These are phyloP conservation scores for Antechinus flavipes DNA, from an alignment of 2,113 vertebrate genomes.

Conservation along the genomic window DNA sequence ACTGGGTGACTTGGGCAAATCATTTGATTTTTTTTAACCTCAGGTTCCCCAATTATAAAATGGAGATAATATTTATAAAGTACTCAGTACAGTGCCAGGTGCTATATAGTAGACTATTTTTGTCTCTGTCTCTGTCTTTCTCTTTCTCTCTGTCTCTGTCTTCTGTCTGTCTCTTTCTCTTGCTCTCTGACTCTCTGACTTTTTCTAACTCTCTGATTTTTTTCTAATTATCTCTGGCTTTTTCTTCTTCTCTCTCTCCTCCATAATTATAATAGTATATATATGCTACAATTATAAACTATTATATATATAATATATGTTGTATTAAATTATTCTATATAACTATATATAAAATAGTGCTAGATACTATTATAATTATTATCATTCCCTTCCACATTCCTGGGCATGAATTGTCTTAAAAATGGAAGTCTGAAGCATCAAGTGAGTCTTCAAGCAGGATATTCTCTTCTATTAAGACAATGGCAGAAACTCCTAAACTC, in stretches of 20 bases:
- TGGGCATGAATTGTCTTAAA: not conserved
- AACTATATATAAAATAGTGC: not conserved
- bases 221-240: no score
- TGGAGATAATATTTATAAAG: not conserved
- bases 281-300: no score
- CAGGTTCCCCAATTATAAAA: constrained; percentile 4
- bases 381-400: not conserved
- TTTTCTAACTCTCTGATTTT: no score
- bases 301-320: no score
- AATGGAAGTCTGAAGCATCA: not conserved
- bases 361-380: not conserved
- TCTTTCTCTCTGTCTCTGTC: no score
- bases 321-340: not conserved
- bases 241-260: not conserved
- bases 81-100: not conserved
- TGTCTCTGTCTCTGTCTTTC: no score
- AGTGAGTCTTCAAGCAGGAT: not conserved
- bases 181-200: no score
- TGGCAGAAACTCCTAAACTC: not conserved
- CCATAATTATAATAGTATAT: no score
- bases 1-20: not conserved
- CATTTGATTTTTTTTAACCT: not conserved
- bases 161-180: no score
- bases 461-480: not conserved
- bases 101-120: not conserved